Evolutionary conservation across 1,140 invertebrate species (phyloP).

Genomic region (Drosophila burlai): DNA sequence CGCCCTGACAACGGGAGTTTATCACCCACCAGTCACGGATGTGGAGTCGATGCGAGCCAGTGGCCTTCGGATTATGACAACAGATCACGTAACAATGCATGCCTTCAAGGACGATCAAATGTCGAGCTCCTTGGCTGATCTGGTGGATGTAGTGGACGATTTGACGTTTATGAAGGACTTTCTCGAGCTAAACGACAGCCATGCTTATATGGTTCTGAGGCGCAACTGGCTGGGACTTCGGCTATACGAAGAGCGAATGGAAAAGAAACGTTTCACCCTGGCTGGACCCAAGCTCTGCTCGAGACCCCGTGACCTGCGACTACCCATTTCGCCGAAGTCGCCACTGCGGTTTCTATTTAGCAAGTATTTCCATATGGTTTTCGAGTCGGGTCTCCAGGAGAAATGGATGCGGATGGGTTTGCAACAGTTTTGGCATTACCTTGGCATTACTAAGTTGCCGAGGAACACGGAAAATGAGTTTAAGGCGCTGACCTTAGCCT

Average conservation of each 20-base stretch:
- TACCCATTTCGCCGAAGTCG: neutral
- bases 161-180: neutral
- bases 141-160: constrained; percentile 3
- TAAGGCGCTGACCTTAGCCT: neutral
- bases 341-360: neutral
- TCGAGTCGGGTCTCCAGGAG: neutral
- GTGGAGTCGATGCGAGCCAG: constrained; percentile 11
- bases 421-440: neutral
- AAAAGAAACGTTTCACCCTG: neutral
- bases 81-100: neutral
- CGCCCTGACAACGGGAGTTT: constrained; percentile 10
- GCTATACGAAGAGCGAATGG: constrained; percentile 16
- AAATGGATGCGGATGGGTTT: constrained; percentile 20
- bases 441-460: neutral
- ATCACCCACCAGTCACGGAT: constrained; percentile 9
- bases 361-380: rapidly evolving
- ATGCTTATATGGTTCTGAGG: constrained; percentile 7
- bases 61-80: constrained; percentile 31
- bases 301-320: neutral
- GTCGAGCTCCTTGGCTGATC: neutral
- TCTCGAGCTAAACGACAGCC: constrained; percentile 8
- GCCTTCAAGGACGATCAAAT: constrained; percentile 10
- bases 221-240: neutral
- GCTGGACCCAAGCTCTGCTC: constrained; percentile 7
- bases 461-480: neutral